These are phyloP conservation scores for Temnothorax nylanderi DNA, from an alignment of 1,140 invertebrate species.

Conservation along the genomic window DNA sequence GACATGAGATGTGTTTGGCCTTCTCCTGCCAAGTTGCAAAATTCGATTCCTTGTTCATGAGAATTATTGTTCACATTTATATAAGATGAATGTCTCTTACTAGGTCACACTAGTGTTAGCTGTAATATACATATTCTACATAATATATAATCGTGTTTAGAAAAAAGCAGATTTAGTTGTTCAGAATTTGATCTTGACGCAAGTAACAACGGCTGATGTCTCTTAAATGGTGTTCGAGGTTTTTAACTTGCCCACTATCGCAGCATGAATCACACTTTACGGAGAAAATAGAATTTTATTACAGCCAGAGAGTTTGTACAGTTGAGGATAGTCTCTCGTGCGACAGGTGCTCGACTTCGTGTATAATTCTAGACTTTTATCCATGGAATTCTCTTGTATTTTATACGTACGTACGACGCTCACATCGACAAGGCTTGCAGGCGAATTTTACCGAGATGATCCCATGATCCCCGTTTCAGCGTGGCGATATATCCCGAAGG, in stretches of 20 bases:
- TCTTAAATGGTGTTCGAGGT: neutral
- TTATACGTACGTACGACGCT: constrained; percentile 65
- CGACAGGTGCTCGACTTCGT: constrained; percentile 28
- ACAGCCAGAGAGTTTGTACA: constrained; percentile 1
- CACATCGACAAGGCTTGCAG: constrained; percentile 69
- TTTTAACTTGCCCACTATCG: constrained; percentile 19
- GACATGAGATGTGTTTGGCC: neutral
- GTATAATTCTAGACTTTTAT: constrained; percentile 45
- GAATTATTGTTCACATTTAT: too few species aligned
- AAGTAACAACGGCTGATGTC: neutral
- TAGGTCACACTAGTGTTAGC: neutral
- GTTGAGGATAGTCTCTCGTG: constrained; percentile 1
- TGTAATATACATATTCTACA: neutral
- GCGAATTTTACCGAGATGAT: constrained; percentile 38
- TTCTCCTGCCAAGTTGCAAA: constrained; percentile 19
- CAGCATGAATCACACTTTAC: neutral
- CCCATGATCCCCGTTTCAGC: constrained; percentile 37
- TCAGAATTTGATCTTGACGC: neutral
- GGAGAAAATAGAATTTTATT: neutral
- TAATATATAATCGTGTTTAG: constrained; percentile 22
- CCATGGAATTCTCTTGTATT: constrained; percentile 52
- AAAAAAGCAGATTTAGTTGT: constrained; percentile 4
- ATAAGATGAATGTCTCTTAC: constrained; percentile 36
- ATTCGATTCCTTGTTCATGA: constrained; percentile 21
- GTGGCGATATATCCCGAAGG: constrained; percentile 5